Conservation (phyloP, 2,113 vertebrate species). For the Microcebus griseorufus region DNA sequence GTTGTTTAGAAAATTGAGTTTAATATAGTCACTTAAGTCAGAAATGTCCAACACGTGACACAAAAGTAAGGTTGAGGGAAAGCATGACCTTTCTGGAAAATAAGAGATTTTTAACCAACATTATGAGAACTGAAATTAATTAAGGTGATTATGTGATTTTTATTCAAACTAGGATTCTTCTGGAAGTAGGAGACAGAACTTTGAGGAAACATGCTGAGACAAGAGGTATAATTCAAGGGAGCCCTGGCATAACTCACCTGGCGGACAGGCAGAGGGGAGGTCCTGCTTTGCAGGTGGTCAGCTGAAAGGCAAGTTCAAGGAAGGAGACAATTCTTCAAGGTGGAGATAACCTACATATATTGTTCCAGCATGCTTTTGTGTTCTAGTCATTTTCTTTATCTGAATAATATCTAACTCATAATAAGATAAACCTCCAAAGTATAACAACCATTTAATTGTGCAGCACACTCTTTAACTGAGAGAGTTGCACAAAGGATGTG, state of each 20-base stretch:
- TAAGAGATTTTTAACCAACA: neutral
- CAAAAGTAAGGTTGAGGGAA: neutral
- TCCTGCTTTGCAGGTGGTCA: accelerated
- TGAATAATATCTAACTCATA: neutral
- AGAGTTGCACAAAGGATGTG: neutral
- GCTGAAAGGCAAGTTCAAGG: neutral
- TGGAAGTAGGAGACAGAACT: neutral
- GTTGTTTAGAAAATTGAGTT: neutral
- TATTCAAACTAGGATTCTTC: neutral
- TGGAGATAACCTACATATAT: neutral
- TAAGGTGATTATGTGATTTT: neutral
- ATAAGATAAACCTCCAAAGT: neutral
- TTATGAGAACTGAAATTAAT: neutral
- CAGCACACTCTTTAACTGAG: neutral
- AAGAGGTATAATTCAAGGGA: neutral
- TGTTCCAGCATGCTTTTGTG: neutral
- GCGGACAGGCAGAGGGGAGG: accelerated
- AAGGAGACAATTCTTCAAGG: too few species aligned
- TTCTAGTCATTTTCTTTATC: neutral
- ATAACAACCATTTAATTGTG: neutral
- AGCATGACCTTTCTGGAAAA: neutral
- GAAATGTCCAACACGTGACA: neutral
- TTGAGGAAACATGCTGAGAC: neutral
- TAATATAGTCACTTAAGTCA: conserved; percentile 48
- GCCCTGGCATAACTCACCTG: neutral